Base-by-base conservation (phyloP, 2,113 vertebrate genomes). In the Phyllostomus discolor region DNA sequence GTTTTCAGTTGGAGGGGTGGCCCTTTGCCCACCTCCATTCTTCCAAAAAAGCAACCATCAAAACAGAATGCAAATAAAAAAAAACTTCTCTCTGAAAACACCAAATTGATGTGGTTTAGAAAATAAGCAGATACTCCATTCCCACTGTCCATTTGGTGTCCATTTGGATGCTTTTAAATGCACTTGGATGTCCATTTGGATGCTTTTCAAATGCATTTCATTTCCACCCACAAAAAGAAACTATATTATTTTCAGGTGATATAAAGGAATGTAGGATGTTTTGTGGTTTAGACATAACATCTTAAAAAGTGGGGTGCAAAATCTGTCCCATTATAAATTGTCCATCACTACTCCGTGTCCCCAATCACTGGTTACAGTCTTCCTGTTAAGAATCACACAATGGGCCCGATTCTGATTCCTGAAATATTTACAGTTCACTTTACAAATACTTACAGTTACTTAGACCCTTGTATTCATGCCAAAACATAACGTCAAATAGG, bases 171-270 rank as follows among this genome's bases (percentile, higher is more conserved):
- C n/a, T 96, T 95, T 90, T 80, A 83, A 59, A 87, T 83, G 38
- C 24, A 64, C 81, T 94, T 85, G 9, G 8, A 11, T 66, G 35
- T 83, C 41, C 15, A 28, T 22, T 79, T 90, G 70, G 50, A 91
- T 78, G 94, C 31, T 96, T 95, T 90, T 79, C 89, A 83, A 87
- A 87, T 80, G n/a, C 24, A 64, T 90, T 94, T 85, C 10, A 57
- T 48, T 89, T 96, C 22, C 41, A 11, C 46, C 69, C 79, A 95
- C n/a, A 31, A 75, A 79, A 69, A 93, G 33, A 7, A 81, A n/a
- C 26, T 33, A 0, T 67, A 28, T 91, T 93, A 22, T 94, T 87
- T 88, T 64, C 8, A 66, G 31, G 22, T 22, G 10, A 57, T 80
- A 66, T 43, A 88, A 88, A 92, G 22, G 28, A 69, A 20, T 19